phyloP scores from a whole-genome alignment of 2,888 invertebrate genomes.

The Ptilodon capucinus region DNA sequence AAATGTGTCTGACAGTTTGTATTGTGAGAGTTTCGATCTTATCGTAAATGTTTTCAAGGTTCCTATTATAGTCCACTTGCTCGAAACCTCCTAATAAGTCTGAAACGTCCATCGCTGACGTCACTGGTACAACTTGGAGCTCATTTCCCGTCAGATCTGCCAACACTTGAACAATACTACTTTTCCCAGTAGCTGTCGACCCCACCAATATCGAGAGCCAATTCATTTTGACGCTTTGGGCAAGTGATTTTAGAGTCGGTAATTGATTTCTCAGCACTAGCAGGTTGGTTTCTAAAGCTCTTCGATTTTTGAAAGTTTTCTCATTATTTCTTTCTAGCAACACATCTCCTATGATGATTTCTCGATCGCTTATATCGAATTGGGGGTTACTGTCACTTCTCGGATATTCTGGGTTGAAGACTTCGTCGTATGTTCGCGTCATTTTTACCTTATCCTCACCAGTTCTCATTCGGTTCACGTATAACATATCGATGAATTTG shows the following conservation, averaged over 20 bases:
- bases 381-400: constrained; percentile 80
- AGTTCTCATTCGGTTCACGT: constrained; percentile 93
- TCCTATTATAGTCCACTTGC: constrained; percentile 91
- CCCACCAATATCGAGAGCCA: constrained; percentile 97
- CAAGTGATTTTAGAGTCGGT: constrained; percentile 88
- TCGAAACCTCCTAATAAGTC: constrained; percentile 99
- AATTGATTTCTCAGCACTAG: constrained; percentile 83
- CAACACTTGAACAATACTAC: constrained; percentile 88
- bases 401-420: constrained; percentile 75
- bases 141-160: constrained; percentile 89
- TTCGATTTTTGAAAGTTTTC: constrained; percentile 61
- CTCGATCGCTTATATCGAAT: constrained; percentile 81
- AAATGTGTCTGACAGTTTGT: constrained; percentile 70
- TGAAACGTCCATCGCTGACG: constrained; percentile 96
- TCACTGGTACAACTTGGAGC: constrained; percentile 90
- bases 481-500: constrained; percentile 89
- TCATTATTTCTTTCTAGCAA: constrained; percentile 63
- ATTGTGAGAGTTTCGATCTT: constrained; percentile 81
- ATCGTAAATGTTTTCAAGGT: constrained; percentile 86
- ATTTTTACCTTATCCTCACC: constrained; percentile 89
- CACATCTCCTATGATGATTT: constrained; percentile 86
- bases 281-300: constrained; percentile 62
- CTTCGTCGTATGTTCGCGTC: constrained; percentile 67
- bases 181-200: constrained; percentile 90
- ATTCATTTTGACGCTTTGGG: constrained; percentile 94